Percentiles rank a stretch among this genome's conserved stretches.
phyloP scores from a whole-genome alignment of 1,140 invertebrate genomes.

The Penaeus japonicus region DNA sequence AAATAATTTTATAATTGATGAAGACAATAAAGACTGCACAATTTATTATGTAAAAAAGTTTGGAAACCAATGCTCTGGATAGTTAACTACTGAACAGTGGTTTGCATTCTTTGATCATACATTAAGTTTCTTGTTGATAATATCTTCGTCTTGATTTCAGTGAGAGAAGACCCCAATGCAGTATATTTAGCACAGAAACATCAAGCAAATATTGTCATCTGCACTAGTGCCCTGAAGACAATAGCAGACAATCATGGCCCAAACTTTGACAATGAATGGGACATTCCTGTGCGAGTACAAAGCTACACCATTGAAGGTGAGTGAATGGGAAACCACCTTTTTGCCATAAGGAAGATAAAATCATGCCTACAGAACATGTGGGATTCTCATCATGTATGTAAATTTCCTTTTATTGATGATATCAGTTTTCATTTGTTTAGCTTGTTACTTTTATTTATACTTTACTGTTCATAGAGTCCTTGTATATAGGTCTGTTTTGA shows the following conservation, averaged over 20 bases:
- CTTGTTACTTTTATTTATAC: not conserved
- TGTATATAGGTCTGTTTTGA: not conserved
- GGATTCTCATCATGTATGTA: too few species aligned
- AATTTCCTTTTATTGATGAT: too few species aligned
- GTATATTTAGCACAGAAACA: conserved; percentile 32
- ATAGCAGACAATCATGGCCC: conserved; percentile 51
- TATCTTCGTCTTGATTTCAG: conserved; percentile 32
- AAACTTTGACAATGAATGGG: conserved; percentile 56
- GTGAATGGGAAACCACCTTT: not conserved
- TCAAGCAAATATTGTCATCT: conserved; percentile 36
- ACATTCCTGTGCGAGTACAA: conserved; percentile 48
- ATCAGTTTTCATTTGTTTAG: not conserved
- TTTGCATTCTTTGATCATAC: not conserved
- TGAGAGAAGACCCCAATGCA: conserved; percentile 38
- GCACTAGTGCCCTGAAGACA: conserved; percentile 24
- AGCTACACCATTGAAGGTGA: conserved; percentile 42
- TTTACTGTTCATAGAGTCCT: not conserved
- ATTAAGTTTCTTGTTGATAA: not conserved
- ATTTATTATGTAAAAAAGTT: too few species aligned
- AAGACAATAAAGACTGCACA: too few species aligned
- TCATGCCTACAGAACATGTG: too few species aligned
- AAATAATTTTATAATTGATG: too few species aligned
- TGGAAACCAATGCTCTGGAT: too few species aligned
- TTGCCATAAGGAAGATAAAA: not conserved
- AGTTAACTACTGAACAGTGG: not conserved